Evolutionary conservation across 2,797 vertebrate genomes (phyloP), one percentile per base, ranked within the genome.

Genomic region (Odontamblyopus lacepedii): DNA sequence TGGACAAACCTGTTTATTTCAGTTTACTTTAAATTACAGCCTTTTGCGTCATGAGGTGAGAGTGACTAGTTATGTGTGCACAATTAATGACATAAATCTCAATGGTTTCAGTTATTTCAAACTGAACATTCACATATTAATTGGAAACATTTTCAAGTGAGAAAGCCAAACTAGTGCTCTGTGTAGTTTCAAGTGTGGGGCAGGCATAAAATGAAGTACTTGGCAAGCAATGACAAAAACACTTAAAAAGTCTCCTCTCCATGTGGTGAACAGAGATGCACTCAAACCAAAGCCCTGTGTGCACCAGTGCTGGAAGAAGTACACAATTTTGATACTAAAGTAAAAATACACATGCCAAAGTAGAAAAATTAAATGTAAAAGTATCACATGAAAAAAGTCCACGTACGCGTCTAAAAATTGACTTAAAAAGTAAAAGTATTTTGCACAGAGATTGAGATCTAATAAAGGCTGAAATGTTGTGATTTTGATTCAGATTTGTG

Each of bases 201-300:
- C 68, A 38, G 72, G 50, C 64, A 71, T 77, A 69, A 78, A 65
- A 80, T 70, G 62, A 57, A 74, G 41, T 30, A 78, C 70, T 70
- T 76, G 51, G 78, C 78, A 57, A 67, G 68, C 73, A 64, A 41
- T 35, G 66, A 29, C 53, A 75, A 73, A 77, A 62, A 72, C 32
- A 38, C 50, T 53, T 77, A 78, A 48, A 30, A 72, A 69, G 75
- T 55, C 63, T 67, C 77, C 63, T 75, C 67, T 80, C 80, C 77
- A 78, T 85, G 77, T 85, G 83, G 74, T 73, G 74, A 70, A 70
- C 71, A 81, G 71, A 77, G 70, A 69, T 26, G 72, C 53, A 79
- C 56, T 78, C 32, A 70, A 30, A 59, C 41, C 12, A 67, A 63
- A 32, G 38, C 51, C 9, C n/a, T 44, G 61, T 53, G 35, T 38